These are phyloP conservation scores for Cephus rjabovi DNA, from an alignment of 2,888 invertebrate species.

Conservation along the genomic window DNA sequence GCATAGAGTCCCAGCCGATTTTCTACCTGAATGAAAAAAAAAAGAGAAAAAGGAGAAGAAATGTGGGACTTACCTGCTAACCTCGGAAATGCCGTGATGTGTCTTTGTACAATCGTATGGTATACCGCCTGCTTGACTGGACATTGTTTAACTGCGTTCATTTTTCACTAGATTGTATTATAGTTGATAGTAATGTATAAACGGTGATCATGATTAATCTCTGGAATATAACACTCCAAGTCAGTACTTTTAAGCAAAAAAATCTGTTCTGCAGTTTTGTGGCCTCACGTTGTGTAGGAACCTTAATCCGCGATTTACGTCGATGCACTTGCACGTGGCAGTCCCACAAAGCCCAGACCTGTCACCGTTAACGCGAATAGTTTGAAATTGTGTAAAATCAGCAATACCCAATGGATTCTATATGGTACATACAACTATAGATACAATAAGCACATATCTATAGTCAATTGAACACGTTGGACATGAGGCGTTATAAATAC, in stretches of 20 bases:
- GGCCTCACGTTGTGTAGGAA: not conserved
- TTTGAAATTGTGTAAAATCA: not conserved
- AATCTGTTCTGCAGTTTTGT: not conserved
- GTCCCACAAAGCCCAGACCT: not conserved
- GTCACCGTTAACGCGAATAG: not conserved
- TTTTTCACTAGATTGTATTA: not conserved
- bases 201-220: not conserved
- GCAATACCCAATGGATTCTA: not conserved
- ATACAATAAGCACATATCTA: not conserved
- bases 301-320: not conserved
- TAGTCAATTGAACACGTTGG: not conserved
- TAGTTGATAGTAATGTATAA: not conserved
- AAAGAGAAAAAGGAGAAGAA: not conserved
- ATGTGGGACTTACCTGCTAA: not conserved
- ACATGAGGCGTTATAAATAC: not conserved
- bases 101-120: not conserved
- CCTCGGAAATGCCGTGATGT: not conserved
- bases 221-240: not conserved
- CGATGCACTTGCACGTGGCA: not conserved
- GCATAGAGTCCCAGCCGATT: not conserved
- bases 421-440: not conserved
- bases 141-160: not conserved
- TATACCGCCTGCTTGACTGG: not conserved
- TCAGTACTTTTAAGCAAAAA: not conserved
- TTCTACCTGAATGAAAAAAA: not conserved